Evolutionary conservation across 2,797 vertebrate genomes (phyloP).

Genomic region (Pangasius macronema): DNA sequence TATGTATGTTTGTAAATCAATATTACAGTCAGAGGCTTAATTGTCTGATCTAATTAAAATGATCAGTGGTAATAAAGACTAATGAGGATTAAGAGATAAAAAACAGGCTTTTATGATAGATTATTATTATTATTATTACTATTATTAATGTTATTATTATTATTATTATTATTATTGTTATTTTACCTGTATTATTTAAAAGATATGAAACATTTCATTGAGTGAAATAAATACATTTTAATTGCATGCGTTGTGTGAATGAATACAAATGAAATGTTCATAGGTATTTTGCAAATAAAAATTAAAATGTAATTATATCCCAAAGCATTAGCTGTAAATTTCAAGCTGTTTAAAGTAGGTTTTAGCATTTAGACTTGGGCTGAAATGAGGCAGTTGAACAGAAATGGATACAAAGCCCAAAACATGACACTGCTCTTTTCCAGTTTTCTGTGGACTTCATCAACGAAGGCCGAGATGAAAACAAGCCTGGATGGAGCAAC

Average conservation of each 20-base stretch:
- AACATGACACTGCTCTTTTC: not conserved
- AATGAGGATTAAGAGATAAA: not conserved
- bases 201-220: not conserved
- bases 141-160: not conserved
- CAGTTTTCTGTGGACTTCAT: slow-evolving; percentile 2
- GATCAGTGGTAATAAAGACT: not conserved
- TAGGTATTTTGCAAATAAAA: no score
- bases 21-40: not conserved
- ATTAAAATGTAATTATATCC: not conserved
- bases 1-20: not conserved
- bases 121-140: not conserved
- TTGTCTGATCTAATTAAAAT: not conserved
- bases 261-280: no score
- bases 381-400: not conserved
- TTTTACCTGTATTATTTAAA: no score
- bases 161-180: not conserved
- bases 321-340: not conserved
- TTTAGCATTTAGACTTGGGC: not conserved
- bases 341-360: not conserved
- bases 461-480: not conserved
- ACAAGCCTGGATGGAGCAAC: not conserved
- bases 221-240: not conserved
- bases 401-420: not conserved
- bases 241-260: no score
- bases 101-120: not conserved